These are phyloP conservation scores for Luffia ferchaultella DNA, from an alignment of 2,888 invertebrate species.

Conservation along the genomic window DNA sequence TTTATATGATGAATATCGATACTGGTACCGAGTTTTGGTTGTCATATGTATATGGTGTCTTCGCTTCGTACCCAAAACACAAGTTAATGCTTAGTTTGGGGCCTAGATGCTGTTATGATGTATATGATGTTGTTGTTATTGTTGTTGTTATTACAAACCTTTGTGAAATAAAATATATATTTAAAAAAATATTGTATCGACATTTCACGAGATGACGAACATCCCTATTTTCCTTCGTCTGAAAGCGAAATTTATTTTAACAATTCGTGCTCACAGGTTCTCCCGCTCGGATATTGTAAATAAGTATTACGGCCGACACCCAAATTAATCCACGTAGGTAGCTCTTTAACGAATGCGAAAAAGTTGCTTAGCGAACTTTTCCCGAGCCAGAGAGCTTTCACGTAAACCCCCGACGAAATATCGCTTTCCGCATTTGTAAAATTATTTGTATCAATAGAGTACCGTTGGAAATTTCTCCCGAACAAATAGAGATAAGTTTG, in stretches of 20 bases:
- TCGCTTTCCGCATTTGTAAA: conserved; percentile 34
- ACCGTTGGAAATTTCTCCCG: conserved; percentile 41
- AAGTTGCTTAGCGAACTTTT: conserved; percentile 51
- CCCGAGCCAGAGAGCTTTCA: conserved; percentile 28
- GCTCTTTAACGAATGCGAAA: conserved; percentile 55
- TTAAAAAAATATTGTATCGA: no score
- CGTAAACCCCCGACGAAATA: conserved; percentile 43
- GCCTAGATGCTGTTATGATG: no score
- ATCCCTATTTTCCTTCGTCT: conserved; percentile 31
- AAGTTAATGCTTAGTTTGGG: no score
- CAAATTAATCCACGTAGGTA: conserved; percentile 45
- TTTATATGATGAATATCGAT: no score
- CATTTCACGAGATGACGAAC: no score
- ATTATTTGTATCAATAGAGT: conserved; percentile 62
- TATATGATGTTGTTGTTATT: no score
- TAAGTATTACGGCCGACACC: conserved; percentile 54
- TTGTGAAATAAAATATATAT: no score
- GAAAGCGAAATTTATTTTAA: conserved; percentile 52
- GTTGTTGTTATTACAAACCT: no score
- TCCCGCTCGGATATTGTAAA: conserved; percentile 60
- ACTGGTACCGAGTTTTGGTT: no score
- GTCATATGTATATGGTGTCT: no score
- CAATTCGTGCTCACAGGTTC: conserved; percentile 35
- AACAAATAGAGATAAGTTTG: conserved; percentile 39
- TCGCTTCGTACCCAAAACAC: no score